Evolutionary conservation across 2,888 invertebrate species (phyloP).

Genomic region (Allygus modestus): DNA sequence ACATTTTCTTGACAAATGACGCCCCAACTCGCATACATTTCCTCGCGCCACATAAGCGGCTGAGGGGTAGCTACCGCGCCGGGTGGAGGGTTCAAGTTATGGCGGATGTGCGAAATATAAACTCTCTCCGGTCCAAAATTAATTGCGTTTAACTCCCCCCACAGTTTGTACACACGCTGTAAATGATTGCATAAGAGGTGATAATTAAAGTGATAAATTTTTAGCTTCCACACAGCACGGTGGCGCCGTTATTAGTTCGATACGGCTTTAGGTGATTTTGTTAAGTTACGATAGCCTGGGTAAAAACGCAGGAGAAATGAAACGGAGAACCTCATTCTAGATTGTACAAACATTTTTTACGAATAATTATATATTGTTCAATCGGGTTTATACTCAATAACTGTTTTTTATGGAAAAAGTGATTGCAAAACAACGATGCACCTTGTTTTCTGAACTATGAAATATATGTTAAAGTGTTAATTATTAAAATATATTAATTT

Average conservation of each 20-base stretch:
- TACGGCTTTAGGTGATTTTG: background rate
- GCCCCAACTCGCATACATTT: background rate
- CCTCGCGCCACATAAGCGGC: background rate
- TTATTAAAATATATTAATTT: no score
- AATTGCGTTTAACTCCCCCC: constrained; percentile 55
- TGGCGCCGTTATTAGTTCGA: constrained; percentile 29
- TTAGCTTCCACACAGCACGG: constrained; percentile 4
- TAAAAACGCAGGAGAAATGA: no score
- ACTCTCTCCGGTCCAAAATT: constrained; percentile 51
- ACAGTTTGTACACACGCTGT: constrained; percentile 57
- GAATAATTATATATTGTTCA: no score
- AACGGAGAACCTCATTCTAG: no score
- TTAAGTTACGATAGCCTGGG: no score
- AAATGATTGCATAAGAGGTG: constrained; percentile 60
- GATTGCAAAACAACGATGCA: no score
- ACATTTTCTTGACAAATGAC: background rate
- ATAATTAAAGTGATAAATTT: constrained; percentile 59
- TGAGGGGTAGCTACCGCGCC: constrained; percentile 4
- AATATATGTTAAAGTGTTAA: no score
- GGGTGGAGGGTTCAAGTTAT: constrained; percentile 38
- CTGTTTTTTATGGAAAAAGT: no score
- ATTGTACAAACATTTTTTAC: no score
- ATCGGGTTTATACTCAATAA: no score
- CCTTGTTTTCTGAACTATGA: no score
- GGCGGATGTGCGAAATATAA: constrained; percentile 58